Evolutionary conservation across 2,888 invertebrate genomes (phyloP).

Genomic region (Parapristionchus giblindavisi): DNA sequence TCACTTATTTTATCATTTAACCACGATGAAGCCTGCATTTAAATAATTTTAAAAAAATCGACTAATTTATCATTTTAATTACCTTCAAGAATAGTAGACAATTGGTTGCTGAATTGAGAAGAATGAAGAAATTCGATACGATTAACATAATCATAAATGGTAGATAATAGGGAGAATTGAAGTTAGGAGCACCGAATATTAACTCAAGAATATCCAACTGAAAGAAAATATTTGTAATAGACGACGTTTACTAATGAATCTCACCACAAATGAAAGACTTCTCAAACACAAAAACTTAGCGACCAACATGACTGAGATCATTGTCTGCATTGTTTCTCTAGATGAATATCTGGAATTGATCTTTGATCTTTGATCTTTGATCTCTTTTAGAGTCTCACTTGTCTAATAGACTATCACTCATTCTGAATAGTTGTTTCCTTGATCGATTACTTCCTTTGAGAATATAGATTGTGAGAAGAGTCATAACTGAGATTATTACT

Average conservation of each 20-base stretch:
- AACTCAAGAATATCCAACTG: conserved; percentile 64
- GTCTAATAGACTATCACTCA: conserved; percentile 60
- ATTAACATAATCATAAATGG: conserved; percentile 42
- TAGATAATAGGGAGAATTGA: neutral
- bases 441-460: conserved; percentile 62
- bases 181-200: conserved; percentile 49
- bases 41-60: neutral
- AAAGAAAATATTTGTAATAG: conserved; percentile 35
- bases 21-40: conserved; percentile 55
- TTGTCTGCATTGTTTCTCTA: conserved; percentile 61
- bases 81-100: conserved; percentile 62
- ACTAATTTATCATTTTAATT: too few relatives aligned
- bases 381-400: conserved; percentile 42
- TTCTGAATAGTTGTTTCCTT: conserved; percentile 59
- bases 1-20: conserved; percentile 54
- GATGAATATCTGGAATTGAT: conserved; percentile 20
- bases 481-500: conserved; percentile 47
- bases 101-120: conserved; percentile 66
- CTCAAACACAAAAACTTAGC: conserved; percentile 61
- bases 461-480: conserved; percentile 55
- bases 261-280: conserved; percentile 58
- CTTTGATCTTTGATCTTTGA: neutral
- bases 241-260: conserved; percentile 10
- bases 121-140: conserved; percentile 60
- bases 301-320: conserved; percentile 62